Base-by-base conservation (phyloP, 2,113 vertebrate genomes). In the Myotis lucifugus region DNA sequence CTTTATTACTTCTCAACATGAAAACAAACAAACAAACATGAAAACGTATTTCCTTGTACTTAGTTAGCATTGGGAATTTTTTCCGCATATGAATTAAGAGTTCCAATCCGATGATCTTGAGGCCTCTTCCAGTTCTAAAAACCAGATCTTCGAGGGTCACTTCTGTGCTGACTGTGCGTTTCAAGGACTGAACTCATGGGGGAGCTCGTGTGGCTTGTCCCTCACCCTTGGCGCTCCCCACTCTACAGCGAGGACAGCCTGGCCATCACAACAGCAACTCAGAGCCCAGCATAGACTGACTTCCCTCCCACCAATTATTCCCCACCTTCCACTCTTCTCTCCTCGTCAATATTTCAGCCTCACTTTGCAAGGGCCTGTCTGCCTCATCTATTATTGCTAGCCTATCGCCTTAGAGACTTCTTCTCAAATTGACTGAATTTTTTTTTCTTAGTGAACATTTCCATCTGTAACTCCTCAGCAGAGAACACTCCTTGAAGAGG, bases 401-500 rank as follows among this genome's bases (percentile, higher is more conserved):
- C 6, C 72, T 29, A 3, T 40, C 40, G 15, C 50, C 48, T 83
- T 34, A 77, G 78, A 92, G 59, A 50, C 14, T 21, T 83, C 76
- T 86, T 23, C 56, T 95, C 27, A 27, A 69, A 83, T 46, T 76
- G 52, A 59, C n/a, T 40, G n/a, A 40, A 69, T 67, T 74, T 73
- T 86, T 54, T 87, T 87, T 74, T 40, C 66, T 82, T 15, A 14
- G 32, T 56, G 32, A 87, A 27, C 77, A 83, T 88, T 59, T 78
- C 32, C 59, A 27, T 56, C 83, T 87, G 15, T 48, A 74, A 73
- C 52, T 19, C 73, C 48, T 76, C 19, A n/a, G 48, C 25, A 10
- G 37, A 76, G 19, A 81, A 67, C 23, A 52, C 18, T 32, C 17
- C 40, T 40, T 54, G 46, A 90, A 79, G 40, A 14, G 12, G 8